Evolutionary conservation across 2,113 vertebrate species (phyloP), one percentile per base, ranked within the genome.

Genomic region (Dipodomys stephensi): DNA sequence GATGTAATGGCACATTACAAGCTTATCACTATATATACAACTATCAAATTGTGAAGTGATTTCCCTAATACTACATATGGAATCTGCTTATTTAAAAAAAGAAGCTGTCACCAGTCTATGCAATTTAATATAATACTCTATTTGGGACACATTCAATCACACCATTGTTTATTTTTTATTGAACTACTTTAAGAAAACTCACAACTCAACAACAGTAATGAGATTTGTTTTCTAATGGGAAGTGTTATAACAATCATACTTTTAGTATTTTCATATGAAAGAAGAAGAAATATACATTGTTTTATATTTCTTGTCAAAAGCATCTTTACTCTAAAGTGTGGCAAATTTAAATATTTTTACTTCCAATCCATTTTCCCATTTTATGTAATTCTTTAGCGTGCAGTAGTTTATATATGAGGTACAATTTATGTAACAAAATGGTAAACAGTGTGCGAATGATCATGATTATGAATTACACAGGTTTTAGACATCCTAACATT

Each of bases 1-100:
- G 96, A 98, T 97, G 98, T 97, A 97, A 60, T 68, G 95, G 93
- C 96, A 95, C 89, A 96, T 98, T 97, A 98, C 93, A 99, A 98
- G 98, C 98, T 98, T 98, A 98, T 98, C 97, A 98, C 97, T 97
- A 98, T 98, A 98, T 97, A 98, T 88, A 94, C 98, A 98, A 98
- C 97, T 98, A 99, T 98, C 98, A 98, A 98, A 99, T 98, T 97
- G 98, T 92, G 96, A 94, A 97, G 96, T 94, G 30, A 97, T 97
- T 98, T 98, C 94, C 93, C 96, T 97, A 97, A 96, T 97, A 97
- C 76, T 88, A 97, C 96, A 97, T 98, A 98, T 98, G 98, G 98
- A 99, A 99, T 98, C 95, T 98, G 97, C 98, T 98, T 98, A 98
- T 98, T 99, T 98, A 98, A 98, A 98, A 98, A 98, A 98, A 98